phyloP scores from a whole-genome alignment of 2,888 invertebrate species.

The Craniophora ligustri region DNA sequence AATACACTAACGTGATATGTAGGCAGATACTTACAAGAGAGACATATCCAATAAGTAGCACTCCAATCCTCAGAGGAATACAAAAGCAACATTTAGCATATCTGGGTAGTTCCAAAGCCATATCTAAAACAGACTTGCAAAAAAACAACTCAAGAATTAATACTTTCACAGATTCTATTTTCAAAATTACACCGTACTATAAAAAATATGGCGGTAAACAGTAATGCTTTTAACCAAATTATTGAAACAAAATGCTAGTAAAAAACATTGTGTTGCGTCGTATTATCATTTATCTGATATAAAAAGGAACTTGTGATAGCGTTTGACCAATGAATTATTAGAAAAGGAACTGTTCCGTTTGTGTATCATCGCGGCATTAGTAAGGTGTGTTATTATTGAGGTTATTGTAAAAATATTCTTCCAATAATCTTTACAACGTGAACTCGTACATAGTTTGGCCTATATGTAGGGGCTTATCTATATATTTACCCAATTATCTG shows the following conservation, averaged over 20 bases:
- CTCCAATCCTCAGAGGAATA: constrained; percentile 71
- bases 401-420: constrained; percentile 7
- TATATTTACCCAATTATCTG: background rate
- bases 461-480: background rate
- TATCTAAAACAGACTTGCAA: constrained; percentile 23
- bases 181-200: background rate
- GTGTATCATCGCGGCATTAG: constrained; percentile 12
- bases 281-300: constrained; percentile 60
- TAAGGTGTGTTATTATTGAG: constrained; percentile 33
- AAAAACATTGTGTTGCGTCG: constrained; percentile 6
- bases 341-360: constrained; percentile 22
- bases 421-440: background rate
- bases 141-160: background rate
- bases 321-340: constrained; percentile 43
- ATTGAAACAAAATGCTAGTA: constrained; percentile 7
- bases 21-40: constrained; percentile 72
- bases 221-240: background rate
- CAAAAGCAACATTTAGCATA: constrained; percentile 75
- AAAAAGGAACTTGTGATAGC: constrained; percentile 50
- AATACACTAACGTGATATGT: too few species aligned
- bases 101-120: constrained; percentile 66
- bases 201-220: too few species aligned
- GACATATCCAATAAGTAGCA: constrained; percentile 77
- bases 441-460: too few species aligned
- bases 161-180: background rate